phyloP scores from a whole-genome alignment of 1,140 invertebrate species.

The Venustaconcha ellipsiformis region DNA sequence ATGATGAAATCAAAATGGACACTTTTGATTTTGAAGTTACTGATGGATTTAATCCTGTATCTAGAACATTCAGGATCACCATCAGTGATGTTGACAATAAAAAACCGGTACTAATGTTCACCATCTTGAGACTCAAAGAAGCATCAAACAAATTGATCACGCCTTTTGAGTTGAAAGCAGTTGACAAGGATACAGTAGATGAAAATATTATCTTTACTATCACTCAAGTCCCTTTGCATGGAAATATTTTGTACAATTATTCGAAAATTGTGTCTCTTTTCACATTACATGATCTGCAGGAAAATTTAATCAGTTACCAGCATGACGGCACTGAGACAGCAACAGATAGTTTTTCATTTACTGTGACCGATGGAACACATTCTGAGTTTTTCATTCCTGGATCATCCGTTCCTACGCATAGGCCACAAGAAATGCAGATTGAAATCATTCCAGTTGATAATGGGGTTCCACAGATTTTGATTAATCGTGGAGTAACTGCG shows the following conservation, averaged over 20 bases:
- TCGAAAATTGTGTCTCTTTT: conserved; percentile 58
- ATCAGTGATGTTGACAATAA: conserved; percentile 69
- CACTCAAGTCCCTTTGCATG: conserved; percentile 65
- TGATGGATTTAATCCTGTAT: conserved; percentile 67
- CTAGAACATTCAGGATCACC: conserved; percentile 67
- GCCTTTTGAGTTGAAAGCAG: conserved; percentile 68
- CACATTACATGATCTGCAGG: conserved; percentile 63
- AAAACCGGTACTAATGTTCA: conserved; percentile 65
- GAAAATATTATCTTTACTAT: conserved; percentile 63
- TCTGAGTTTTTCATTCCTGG: conserved; percentile 66
- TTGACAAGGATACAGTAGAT: conserved; percentile 66
- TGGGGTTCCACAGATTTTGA: conserved; percentile 56
- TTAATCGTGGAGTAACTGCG: conserved; percentile 59
- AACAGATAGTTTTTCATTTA: conserved; percentile 67
- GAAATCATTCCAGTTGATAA: conserved; percentile 68
- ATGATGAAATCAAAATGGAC: conserved; percentile 69
- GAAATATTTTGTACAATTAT: conserved; percentile 62
- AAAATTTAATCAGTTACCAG: conserved; percentile 66
- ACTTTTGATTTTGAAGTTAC: conserved; percentile 70
- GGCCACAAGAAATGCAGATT: conserved; percentile 63
- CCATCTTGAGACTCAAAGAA: conserved; percentile 63
- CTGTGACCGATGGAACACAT: conserved; percentile 68
- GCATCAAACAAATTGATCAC: conserved; percentile 66
- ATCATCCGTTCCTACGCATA: conserved; percentile 45
- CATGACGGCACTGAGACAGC: conserved; percentile 69